phyloP scores from a whole-genome alignment of 2,888 invertebrate species.

The Lagria hirta region DNA sequence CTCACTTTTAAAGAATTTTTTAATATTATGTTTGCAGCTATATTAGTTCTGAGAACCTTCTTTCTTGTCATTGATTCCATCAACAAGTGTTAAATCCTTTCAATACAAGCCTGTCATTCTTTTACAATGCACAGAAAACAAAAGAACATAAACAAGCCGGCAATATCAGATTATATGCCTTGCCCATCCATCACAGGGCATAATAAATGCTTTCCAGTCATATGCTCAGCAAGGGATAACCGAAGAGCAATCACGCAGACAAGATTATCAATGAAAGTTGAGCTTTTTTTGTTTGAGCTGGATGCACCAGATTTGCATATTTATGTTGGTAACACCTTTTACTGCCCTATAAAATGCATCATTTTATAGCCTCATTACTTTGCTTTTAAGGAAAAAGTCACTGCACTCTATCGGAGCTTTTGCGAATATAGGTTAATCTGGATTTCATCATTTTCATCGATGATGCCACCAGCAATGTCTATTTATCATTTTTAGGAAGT shows the following conservation, averaged over 20 bases:
- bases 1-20: too few species aligned
- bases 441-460: conserved; percentile 10
- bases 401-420: conserved; percentile 6
- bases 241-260: conserved; percentile 12
- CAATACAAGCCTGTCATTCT: conserved; percentile 18
- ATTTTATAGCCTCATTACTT: conserved; percentile 8
- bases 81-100: too few species aligned
- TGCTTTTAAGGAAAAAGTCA: conserved; percentile 9
- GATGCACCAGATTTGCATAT: conserved; percentile 18
- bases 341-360: conserved; percentile 3
- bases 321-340: conserved; percentile 13
- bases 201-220: conserved; percentile 20
- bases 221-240: conserved; percentile 11
- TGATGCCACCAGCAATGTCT: conserved; percentile 6
- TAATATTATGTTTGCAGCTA: too few species aligned
- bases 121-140: conserved; percentile 18
- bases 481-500: conserved; percentile 19
- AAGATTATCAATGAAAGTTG: conserved; percentile 19
- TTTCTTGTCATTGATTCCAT: too few species aligned
- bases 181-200: conserved; percentile 19
- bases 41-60: too few species aligned
- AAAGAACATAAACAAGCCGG: conserved; percentile 20
- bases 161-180: conserved; percentile 21
- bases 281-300: conserved; percentile 13
- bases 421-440: conserved; percentile 21